phyloP scores from a whole-genome alignment of 2,888 invertebrate genomes.

The Cataglyphis rosenhaueri region DNA sequence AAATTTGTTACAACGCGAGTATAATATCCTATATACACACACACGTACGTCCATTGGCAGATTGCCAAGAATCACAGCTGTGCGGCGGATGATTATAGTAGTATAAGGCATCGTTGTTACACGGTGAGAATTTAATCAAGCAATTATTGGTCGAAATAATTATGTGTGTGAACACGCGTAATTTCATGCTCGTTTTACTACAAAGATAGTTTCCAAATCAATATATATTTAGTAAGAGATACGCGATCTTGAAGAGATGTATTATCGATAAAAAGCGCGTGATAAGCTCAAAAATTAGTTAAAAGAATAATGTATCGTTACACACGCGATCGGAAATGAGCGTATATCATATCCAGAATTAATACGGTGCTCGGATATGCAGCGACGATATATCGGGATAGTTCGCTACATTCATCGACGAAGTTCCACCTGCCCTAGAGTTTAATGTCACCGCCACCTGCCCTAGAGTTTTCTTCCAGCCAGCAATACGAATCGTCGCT shows the following conservation, averaged over 20 bases:
- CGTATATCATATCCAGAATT: conserved; percentile 33
- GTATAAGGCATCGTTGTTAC: conserved; percentile 59
- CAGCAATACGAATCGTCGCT: conserved; percentile 69
- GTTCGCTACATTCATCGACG: conserved; percentile 34
- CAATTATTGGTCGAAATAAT: conserved; percentile 51
- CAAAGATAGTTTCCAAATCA: not conserved
- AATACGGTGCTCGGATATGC: conserved; percentile 17
- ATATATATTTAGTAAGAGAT: not conserved
- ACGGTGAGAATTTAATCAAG: conserved; percentile 72
- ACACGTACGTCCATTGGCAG: conserved; percentile 62
- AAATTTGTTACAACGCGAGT: conserved; percentile 59
- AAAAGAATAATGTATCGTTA: not conserved
- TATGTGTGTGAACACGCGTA: not conserved
- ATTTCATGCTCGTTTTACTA: conserved; percentile 5
- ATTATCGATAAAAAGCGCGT: not conserved
- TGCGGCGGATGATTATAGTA: conserved; percentile 68
- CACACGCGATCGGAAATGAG: conserved; percentile 7
- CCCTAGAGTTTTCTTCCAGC: conserved; percentile 61
- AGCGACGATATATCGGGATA: conserved; percentile 9
- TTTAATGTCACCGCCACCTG: conserved; percentile 64
- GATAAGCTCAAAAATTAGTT: not conserved
- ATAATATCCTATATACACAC: conserved; percentile 30
- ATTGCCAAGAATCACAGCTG: conserved; percentile 68
- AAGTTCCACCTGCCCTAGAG: conserved; percentile 66
- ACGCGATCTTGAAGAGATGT: not conserved